Conservation (phyloP, 2,888 invertebrate genomes). For the Lasioglossum malachurum region DNA sequence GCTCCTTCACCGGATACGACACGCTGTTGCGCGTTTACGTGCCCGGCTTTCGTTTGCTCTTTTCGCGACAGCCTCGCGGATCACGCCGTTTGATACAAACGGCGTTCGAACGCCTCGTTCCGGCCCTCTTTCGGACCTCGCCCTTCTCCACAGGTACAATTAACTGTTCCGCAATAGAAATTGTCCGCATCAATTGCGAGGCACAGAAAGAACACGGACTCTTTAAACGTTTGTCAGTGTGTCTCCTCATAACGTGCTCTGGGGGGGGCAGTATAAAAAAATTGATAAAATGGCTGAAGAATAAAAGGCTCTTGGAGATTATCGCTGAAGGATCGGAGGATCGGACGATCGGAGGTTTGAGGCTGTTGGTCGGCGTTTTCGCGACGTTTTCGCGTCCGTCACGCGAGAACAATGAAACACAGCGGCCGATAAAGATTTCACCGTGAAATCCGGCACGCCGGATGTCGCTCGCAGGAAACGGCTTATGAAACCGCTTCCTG, state of each 20-base stretch:
- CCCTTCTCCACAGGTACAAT: not conserved
- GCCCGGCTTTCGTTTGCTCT: not conserved
- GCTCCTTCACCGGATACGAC: constrained; percentile 1
- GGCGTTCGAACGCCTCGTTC: not conserved
- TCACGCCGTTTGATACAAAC: not conserved
- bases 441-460: constrained; percentile 52
- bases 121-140: not conserved
- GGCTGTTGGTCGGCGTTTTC: not conserved
- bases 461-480: constrained; percentile 58
- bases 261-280: not conserved
- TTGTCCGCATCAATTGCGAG: not conserved
- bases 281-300: not conserved
- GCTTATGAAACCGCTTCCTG: constrained; percentile 58
- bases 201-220: not conserved
- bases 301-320: not conserved
- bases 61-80: not conserved
- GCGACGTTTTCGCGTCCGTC: constrained; percentile 29
- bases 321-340: not conserved
- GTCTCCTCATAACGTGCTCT: too few relatives aligned
- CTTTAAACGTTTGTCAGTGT: not conserved
- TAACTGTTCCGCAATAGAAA: not conserved
- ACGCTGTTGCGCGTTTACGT: not conserved
- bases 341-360: not conserved
- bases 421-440: constrained; percentile 63
- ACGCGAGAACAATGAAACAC: constrained; percentile 70